Evolutionary conservation across 2,113 vertebrate genomes (phyloP).

Genomic region (Apistogramma diplotaenia): DNA sequence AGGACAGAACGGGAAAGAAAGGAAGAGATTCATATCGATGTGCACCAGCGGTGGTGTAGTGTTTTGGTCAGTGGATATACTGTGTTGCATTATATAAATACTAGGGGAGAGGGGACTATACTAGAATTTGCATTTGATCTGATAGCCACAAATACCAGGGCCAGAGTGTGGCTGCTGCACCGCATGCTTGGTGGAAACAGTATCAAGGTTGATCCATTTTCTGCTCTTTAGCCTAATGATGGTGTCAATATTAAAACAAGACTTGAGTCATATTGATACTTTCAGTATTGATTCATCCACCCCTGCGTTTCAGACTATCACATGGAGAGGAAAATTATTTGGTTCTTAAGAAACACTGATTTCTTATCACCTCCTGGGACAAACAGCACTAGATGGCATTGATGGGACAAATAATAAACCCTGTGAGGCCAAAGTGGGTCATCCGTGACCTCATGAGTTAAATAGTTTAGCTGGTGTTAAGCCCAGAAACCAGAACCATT

Average conservation of each 20-base stretch:
- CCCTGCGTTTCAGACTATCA: background rate
- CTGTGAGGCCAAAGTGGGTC: background rate
- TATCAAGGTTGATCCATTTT: background rate
- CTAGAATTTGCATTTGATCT: background rate
- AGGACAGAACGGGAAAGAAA: background rate
- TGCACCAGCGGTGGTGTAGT: background rate
- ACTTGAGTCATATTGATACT: background rate
- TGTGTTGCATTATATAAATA: too few species aligned
- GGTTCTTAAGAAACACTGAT: background rate
- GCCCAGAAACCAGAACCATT: too few species aligned
- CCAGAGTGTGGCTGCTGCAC: background rate
- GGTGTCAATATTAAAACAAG: background rate
- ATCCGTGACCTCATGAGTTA: background rate
- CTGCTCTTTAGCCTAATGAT: background rate
- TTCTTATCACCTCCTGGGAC: background rate
- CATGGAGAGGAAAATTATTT: background rate
- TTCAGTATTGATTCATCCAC: background rate
- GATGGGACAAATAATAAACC: background rate
- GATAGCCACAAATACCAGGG: accelerated
- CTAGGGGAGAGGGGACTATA: background rate
- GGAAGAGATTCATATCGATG: background rate
- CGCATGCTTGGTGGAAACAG: background rate
- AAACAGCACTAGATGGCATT: background rate
- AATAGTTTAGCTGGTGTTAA: background rate
- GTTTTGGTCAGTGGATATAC: background rate